phyloP scores from a whole-genome alignment of 2,888 invertebrate genomes.

The Aproaerema taeniolella region DNA sequence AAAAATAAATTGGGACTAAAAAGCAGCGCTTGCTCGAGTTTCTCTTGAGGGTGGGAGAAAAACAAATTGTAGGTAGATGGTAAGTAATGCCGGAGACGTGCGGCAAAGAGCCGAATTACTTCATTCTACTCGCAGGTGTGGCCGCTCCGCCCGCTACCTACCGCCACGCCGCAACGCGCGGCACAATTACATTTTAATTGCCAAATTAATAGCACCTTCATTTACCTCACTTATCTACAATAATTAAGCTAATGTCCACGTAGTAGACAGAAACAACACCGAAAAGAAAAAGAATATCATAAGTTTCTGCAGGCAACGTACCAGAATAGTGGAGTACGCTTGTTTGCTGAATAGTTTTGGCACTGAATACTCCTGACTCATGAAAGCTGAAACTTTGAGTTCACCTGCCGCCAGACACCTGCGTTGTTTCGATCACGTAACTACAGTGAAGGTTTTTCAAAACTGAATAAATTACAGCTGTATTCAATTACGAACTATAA shows the following conservation, averaged over 20 bases:
- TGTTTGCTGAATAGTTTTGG: conserved; percentile 33
- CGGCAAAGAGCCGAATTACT: conserved; percentile 58
- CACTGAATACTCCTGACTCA: conserved; percentile 41
- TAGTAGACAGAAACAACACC: neutral
- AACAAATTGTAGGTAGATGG: conserved; percentile 69
- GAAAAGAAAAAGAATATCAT: too few species aligned
- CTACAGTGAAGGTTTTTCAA: conserved; percentile 4
- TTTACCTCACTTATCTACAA: conserved; percentile 23
- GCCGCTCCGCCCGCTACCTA: conserved; percentile 21
- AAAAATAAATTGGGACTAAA: conserved; percentile 69
- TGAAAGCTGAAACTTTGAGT: conserved; percentile 35
- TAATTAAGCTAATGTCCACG: too few species aligned
- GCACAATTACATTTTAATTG: conserved; percentile 50
- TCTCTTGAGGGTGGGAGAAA: conserved; percentile 55
- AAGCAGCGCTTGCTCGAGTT: conserved; percentile 59
- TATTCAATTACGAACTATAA: neutral
- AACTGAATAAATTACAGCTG: neutral
- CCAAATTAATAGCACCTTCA: conserved; percentile 34
- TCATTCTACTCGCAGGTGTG: conserved; percentile 52
- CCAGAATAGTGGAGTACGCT: too few species aligned
- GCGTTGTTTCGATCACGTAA: conserved; percentile 36
- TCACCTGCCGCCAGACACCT: conserved; percentile 51
- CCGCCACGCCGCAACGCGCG: conserved; percentile 27
- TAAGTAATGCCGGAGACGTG: conserved; percentile 65
- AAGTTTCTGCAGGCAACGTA: too few species aligned